Conservation (phyloP, 1,140 invertebrate species). For the Bicyclus anynana region DNA sequence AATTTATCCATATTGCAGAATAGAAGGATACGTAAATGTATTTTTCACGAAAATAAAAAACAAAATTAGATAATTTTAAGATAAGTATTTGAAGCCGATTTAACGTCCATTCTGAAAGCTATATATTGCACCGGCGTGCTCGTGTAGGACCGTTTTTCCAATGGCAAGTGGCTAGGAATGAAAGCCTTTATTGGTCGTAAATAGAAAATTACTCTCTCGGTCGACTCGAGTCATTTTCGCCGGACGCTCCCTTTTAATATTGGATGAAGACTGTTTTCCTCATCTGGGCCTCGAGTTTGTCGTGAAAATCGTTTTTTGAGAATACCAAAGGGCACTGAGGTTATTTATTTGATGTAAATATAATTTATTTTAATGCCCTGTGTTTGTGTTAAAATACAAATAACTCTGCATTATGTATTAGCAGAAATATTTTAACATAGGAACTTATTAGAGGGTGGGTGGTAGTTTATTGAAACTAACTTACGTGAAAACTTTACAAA, state of each 20-base stretch:
- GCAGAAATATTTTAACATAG: no score
- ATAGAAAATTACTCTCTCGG: constrained; percentile 27
- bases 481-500: no score
- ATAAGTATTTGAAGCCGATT: constrained; percentile 2
- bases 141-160: constrained; percentile 20
- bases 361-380: background rate
- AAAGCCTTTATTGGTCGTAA: constrained; percentile 28
- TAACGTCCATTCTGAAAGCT: constrained; percentile 27
- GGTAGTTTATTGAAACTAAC: no score
- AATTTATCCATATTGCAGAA: no score
- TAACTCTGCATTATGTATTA: no score
- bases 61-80: background rate
- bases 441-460: no score
- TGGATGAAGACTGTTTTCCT: constrained; percentile 24
- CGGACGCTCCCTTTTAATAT: constrained; percentile 26
- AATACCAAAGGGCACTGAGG: background rate
- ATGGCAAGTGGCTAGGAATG: constrained; percentile 26
- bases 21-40: no score
- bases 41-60: no score
- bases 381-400: no score
- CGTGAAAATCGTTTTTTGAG: background rate
- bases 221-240: constrained; percentile 26
- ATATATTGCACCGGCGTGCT: constrained; percentile 14
- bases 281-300: background rate
- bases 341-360: background rate